These are phyloP conservation scores for Chelonia mydas DNA, from an alignment of 2,797 vertebrate species.

Conservation along the genomic window DNA sequence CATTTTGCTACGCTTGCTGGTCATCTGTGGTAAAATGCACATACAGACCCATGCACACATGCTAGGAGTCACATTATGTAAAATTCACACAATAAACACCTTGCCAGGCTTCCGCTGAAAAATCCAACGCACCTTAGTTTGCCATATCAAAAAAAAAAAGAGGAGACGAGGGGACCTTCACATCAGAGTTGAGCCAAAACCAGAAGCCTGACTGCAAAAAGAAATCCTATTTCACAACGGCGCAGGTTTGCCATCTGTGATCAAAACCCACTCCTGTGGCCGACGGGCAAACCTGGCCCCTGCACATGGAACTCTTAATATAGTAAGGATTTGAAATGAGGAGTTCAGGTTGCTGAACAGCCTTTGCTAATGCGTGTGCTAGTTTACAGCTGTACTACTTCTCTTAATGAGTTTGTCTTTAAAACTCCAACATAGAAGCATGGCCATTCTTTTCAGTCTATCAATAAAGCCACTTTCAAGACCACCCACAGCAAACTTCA, in stretches of 20 bases:
- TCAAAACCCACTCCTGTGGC: background rate
- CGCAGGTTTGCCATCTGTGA: background rate
- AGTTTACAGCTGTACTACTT: background rate
- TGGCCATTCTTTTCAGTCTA: background rate
- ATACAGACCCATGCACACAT: background rate
- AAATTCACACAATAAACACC: background rate
- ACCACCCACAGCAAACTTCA: background rate
- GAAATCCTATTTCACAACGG: background rate
- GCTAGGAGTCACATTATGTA: background rate
- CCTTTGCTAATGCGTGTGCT: background rate
- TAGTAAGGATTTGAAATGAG: background rate
- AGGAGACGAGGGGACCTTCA: background rate
- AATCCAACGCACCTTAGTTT: background rate
- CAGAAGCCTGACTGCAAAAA: background rate
- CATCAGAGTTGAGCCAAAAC: background rate
- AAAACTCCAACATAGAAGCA: background rate
- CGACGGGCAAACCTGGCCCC: background rate
- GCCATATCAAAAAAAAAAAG: background rate
- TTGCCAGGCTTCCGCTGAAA: background rate
- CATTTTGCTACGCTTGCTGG: background rate
- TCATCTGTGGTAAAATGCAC: background rate
- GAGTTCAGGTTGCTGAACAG: background rate
- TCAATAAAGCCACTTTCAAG: background rate
- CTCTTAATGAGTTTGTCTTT: accelerated
- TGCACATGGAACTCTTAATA: background rate